Base-by-base conservation (phyloP, 2,113 vertebrate species). In the Dipodomys spectabilis region DNA sequence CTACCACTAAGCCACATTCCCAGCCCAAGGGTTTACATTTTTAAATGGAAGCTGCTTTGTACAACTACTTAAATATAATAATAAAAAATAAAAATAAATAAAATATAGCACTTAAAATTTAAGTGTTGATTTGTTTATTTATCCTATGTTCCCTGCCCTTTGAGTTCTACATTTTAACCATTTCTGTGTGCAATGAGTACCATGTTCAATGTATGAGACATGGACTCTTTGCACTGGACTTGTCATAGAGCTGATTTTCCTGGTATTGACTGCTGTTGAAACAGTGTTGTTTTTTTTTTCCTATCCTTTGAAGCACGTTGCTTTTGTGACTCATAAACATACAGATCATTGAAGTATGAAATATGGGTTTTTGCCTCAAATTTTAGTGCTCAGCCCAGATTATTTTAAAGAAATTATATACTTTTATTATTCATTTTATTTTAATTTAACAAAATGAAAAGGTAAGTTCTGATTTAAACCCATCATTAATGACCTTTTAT, bases 381-480 rank as follows among this genome's bases (percentile, higher is more conserved):
- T 30, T 28, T 19, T 53, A 73, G 15, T 93, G 7, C 72, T 23
- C 88, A 67, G 77, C 45, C 4, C 9, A 30, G 69, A 78, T 20
- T 78, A 86, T 23, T 82, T 73, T 92, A 35, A 15, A 65, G n/a
- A 90, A 53, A 86, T 25, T 71, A 89, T 45, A 74, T 44, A 19
- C 60, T 57, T 57, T 57, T 18, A 57, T 57, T 57, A 57, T 57
- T 39, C 57, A 57, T 57, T 18, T 57, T 18, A 57, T 57, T 57
- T 57, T 18, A 57, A 57, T 57, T 13, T 19, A 64, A 64, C 62
- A 64, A 64, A 64, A 64, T 64, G 16, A 20, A 15, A 64, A 19
- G 68, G 7, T 91, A 7, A 44, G 0, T 65, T 92, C 7, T 64
- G 60, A 53, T 44, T 60, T 78, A 82, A 93, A 45, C 6, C 67